phyloP scores from a whole-genome alignment of 1,140 invertebrate genomes.

The Philopotamus ludificatus region DNA sequence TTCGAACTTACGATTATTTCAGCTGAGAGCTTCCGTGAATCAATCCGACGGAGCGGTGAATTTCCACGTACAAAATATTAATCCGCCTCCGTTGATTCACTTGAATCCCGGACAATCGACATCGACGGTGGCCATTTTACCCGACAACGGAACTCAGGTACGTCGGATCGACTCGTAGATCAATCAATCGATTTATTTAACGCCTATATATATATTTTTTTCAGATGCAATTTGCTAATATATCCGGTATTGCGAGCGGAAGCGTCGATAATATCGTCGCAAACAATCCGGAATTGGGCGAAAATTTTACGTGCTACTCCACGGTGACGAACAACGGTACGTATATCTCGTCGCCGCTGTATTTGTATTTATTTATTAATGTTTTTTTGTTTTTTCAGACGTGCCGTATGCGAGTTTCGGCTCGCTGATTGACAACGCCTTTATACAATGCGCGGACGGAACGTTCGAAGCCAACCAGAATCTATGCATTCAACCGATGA shows the following conservation, averaged over 20 bases:
- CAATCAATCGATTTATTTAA: background rate
- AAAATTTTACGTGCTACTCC: background rate
- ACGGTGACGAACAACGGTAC: background rate
- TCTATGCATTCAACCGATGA: constrained; percentile 7
- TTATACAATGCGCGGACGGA: constrained; percentile 4
- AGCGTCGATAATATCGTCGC: background rate
- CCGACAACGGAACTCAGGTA: constrained; percentile 8
- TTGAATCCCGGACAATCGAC: background rate
- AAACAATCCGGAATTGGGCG: background rate
- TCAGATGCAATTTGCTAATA: constrained; percentile 6
- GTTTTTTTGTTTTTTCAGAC: constrained; percentile 1
- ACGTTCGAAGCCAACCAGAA: constrained; percentile 1
- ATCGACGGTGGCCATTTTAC: constrained; percentile 9
- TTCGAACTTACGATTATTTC: background rate
- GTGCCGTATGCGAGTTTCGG: constrained; percentile 4
- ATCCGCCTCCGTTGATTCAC: constrained; percentile 7
- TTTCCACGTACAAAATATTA: constrained; percentile 12
- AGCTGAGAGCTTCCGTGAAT: background rate
- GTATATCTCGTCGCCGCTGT: no score
- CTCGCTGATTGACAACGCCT: constrained; percentile 6
- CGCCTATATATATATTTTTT: background rate
- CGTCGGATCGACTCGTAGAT: no score
- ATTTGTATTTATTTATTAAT: background rate
- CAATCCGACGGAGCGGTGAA: constrained; percentile 4
- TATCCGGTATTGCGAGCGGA: background rate